A percentile compares a stretch with the other conserved stretches of the same genome.
Evolutionary conservation across 2,797 vertebrate genomes (phyloP).

Genomic region (Coluber constrictor): DNA sequence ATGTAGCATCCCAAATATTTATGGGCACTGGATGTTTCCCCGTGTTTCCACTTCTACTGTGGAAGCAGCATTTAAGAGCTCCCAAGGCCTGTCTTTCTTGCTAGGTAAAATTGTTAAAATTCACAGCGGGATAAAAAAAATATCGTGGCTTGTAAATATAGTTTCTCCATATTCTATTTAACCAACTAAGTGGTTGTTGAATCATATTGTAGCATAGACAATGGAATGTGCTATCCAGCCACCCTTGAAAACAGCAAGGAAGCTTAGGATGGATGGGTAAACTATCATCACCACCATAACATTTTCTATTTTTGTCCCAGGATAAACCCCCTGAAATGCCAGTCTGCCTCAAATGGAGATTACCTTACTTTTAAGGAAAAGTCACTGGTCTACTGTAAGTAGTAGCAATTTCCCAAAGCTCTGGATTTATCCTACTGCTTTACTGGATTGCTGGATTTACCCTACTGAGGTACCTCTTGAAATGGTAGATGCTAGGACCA

Average conservation of each 20-base stretch:
- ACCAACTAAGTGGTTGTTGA: background rate
- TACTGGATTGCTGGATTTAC: background rate
- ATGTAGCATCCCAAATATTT: background rate
- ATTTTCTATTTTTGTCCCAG: background rate
- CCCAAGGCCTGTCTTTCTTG: background rate
- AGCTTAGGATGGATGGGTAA: background rate
- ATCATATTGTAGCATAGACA: background rate
- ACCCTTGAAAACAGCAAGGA: background rate
- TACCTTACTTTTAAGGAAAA: background rate
- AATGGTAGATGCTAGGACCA: background rate
- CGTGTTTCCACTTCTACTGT: background rate
- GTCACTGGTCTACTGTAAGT: background rate
- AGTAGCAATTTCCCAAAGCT: background rate
- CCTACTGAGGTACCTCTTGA: background rate
- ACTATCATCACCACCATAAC: background rate
- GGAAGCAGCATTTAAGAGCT: background rate
- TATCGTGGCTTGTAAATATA: background rate
- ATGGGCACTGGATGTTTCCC: background rate
- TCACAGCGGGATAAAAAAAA: background rate
- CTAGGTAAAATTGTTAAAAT: background rate
- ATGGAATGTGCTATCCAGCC: background rate
- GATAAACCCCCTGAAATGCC: background rate
- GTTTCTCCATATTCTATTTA: background rate
- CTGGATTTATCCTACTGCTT: background rate
- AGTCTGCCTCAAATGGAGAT: background rate